Evolutionary conservation across 2,888 invertebrate species (phyloP), one percentile per base, ranked within the genome.

Genomic region (Poecilobothrus nobilitatus): DNA sequence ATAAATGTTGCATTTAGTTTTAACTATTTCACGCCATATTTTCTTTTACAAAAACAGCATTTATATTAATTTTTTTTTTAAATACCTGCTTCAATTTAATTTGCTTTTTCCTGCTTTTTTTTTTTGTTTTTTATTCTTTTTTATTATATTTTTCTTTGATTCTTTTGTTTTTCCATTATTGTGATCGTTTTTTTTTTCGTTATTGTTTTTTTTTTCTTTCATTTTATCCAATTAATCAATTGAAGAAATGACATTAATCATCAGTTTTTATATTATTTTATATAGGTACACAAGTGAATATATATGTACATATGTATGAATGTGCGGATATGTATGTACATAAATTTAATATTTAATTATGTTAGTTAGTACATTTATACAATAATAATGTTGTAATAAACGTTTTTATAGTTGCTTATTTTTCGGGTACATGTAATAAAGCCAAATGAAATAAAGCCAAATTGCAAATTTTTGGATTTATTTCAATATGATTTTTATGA

Each of bases 141-240:
- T 34, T 34, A 8, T 34, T 8, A 8, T 34, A 5, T 12, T 12
- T 44, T 44, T 44, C 12, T 44, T 9, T 53, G 27, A 5, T 37
- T 37, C 12, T 37, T 10, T 37, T 37, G 37, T 37, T 53, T 53
- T 41, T 41, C 9, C n/a, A 12, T 53, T 18, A 12, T 53, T 53
- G 53, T 53, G 12, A n/a, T 12, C 37, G 37, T 37, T 10, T 37
- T 37, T 10, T n/a, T 53, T 53, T 53, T 18, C 18, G 2, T 37
- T 8, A 37, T 37, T 37, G 4, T 8, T 12, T 1, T 37, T 8
- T 2, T 15, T 53, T 53, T 53, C 18, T 53, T 18, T 53, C 18
- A 53, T 53, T 53, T 53, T 53, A 53, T 53, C 18, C 53, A 53
- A 53, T 53, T 53, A 53, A 53, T 53, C 53, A 53, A 53, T 53